Conservation (phyloP, 2,888 invertebrate species). For the Tethea ocularis region DNA sequence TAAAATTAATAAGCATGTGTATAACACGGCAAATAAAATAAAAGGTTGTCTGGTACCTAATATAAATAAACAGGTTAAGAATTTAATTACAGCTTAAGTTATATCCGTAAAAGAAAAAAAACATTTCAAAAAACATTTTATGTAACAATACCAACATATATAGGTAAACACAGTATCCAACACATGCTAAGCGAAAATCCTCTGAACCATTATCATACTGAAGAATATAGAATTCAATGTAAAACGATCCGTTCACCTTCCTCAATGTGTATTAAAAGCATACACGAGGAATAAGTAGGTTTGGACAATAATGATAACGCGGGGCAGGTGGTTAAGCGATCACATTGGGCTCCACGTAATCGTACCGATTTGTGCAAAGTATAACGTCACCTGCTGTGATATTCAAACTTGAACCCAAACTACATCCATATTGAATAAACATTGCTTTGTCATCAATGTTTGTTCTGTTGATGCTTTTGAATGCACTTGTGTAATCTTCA, state of each 20-base stretch:
- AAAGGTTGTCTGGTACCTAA: too few relatives aligned
- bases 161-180: background rate
- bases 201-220: background rate
- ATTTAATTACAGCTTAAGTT: too few relatives aligned
- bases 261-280: background rate
- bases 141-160: too few relatives aligned
- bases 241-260: slow-evolving; percentile 1
- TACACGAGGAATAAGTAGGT: background rate
- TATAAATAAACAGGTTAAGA: too few relatives aligned
- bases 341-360: background rate
- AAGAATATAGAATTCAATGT: background rate
- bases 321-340: background rate
- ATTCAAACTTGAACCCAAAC: background rate
- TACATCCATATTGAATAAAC: too few relatives aligned
- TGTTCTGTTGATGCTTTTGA: too few relatives aligned
- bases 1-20: too few relatives aligned
- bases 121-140: too few relatives aligned
- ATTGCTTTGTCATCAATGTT: too few relatives aligned
- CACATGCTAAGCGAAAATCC: slow-evolving; percentile 10
- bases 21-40: too few relatives aligned
- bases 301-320: background rate
- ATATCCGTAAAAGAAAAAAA: too few relatives aligned
- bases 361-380: background rate
- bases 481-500: too few relatives aligned
- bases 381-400: background rate